Conservation (phyloP, 2,797 vertebrate species). For the Rhinella marina region DNA sequence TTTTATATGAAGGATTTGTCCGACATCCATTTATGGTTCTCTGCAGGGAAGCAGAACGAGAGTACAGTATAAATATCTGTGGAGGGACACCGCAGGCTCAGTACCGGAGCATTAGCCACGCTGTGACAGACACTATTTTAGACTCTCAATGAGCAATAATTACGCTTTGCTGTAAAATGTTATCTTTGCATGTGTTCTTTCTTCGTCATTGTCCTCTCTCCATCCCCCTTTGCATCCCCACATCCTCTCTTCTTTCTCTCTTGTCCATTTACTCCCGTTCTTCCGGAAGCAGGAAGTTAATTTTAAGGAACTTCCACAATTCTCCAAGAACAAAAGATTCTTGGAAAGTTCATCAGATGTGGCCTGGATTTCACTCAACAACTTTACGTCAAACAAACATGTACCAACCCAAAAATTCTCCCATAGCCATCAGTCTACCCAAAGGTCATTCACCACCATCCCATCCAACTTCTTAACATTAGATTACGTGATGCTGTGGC, state of each 20-base stretch:
- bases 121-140: slow-evolving; percentile 20
- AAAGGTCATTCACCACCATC: slow-evolving; percentile 38
- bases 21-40: slow-evolving; percentile 24
- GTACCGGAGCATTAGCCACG: background rate
- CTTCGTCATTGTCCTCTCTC: slow-evolving; percentile 34
- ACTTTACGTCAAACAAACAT: slow-evolving; percentile 56
- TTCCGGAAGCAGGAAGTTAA: slow-evolving; percentile 60
- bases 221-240: slow-evolving; percentile 20
- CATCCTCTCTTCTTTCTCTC: slow-evolving; percentile 41
- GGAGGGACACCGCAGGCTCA: background rate
- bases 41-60: background rate
- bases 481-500: background rate
- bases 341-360: slow-evolving; percentile 61
- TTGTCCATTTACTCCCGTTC: slow-evolving; percentile 55
- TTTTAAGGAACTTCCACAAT: slow-evolving; percentile 60
- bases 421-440: slow-evolving; percentile 33
- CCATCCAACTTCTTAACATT: background rate
- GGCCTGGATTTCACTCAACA: slow-evolving; percentile 58
- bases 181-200: slow-evolving; percentile 52
- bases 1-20: background rate
- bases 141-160: background rate
- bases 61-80: background rate
- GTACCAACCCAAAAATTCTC: slow-evolving; percentile 42
- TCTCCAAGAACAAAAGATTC: slow-evolving; percentile 60
- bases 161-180: slow-evolving; percentile 33